Conservation (phyloP, 2,113 vertebrate genomes). For the Neodon shergylaensis region DNA sequence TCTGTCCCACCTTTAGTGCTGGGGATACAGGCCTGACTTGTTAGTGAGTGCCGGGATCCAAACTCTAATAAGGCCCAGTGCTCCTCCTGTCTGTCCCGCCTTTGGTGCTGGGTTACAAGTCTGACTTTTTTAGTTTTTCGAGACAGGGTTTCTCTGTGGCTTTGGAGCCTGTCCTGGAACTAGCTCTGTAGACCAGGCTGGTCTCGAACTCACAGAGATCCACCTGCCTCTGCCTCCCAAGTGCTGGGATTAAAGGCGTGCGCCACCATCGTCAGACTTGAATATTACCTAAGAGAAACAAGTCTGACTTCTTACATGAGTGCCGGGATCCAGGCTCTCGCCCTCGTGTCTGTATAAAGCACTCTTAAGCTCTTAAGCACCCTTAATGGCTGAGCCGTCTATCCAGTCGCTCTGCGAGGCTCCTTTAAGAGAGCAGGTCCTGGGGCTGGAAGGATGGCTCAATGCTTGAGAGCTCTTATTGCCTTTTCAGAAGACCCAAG, state of each 20-base stretch:
- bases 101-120: not conserved
- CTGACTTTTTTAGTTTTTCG: too few species aligned
- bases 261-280: too few species aligned
- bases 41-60: not conserved
- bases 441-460: not conserved
- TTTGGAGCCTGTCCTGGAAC: too few species aligned
- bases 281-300: too few species aligned
- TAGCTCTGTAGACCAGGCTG: too few species aligned
- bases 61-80: not conserved
- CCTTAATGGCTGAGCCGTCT: not conserved
- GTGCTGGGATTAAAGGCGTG: too few species aligned
- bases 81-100: not conserved
- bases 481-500: not conserved
- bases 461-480: not conserved
- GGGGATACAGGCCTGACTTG: not conserved
- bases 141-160: too few species aligned
- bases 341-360: not conserved
- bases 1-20: not conserved
- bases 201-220: too few species aligned
- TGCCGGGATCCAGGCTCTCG: not conserved
- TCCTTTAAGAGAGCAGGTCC: not conserved
- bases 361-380: too few species aligned
- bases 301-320: not conserved
- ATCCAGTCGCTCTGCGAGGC: not conserved
- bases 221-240: too few species aligned